Percentiles rank a stretch among this genome's conserved stretches.
Conservation (phyloP, 2,888 invertebrate genomes). For the Empis livida region DNA sequence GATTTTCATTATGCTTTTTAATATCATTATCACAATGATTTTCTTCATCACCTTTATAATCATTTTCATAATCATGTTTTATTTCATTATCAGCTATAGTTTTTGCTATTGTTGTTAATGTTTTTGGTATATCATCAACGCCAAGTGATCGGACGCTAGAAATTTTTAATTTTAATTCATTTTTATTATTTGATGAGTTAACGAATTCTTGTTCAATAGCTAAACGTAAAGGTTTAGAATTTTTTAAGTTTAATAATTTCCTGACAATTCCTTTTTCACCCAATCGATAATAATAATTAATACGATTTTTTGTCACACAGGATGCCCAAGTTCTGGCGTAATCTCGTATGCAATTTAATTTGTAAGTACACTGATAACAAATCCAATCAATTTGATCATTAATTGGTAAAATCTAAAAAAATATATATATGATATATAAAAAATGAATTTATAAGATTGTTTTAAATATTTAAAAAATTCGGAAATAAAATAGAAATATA, state of each 20-base stretch:
- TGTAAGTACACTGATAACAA: slow-evolving; percentile 10
- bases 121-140: background rate
- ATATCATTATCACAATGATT: background rate
- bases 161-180: slow-evolving; percentile 1
- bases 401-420: slow-evolving; percentile 6
- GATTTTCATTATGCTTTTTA: background rate
- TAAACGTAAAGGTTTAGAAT: background rate
- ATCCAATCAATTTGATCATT: slow-evolving; percentile 6
- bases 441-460: no score
- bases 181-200: background rate
- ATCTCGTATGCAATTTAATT: slow-evolving; percentile 7
- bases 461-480: no score
- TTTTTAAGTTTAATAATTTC: background rate
- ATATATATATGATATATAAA: background rate
- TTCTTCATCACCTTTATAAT: no score
- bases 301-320: slow-evolving; percentile 8
- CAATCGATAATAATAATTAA: slow-evolving; percentile 8
- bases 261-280: slow-evolving; percentile 9
- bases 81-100: no score
- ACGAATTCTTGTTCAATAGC: no score
- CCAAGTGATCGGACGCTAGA: background rate
- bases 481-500: no score
- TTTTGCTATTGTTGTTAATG: slow-evolving; percentile 9
- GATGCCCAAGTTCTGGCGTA: slow-evolving; percentile 5
- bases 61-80: no score